Conservation (phyloP, 2,888 invertebrate genomes). For the Clunio marinus region DNA sequence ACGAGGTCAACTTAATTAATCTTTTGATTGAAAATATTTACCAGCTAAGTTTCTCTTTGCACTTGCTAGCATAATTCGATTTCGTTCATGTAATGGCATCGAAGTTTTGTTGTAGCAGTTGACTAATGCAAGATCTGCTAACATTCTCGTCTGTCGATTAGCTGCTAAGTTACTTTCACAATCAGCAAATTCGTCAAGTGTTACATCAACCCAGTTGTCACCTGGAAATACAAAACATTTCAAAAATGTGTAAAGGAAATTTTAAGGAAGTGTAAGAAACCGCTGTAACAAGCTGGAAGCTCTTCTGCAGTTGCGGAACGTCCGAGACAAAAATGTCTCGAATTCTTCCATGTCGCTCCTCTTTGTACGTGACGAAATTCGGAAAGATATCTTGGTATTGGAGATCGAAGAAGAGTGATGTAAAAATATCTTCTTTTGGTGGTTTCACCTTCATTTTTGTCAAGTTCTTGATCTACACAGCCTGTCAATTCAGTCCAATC, state of each 20-base stretch:
- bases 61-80: conserved; percentile 84
- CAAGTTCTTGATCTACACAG: conserved; percentile 87
- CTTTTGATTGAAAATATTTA: not conserved
- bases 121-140: conserved; percentile 90
- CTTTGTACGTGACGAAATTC: conserved; percentile 96
- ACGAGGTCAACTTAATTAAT: not conserved
- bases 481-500: conserved; percentile 94
- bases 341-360: conserved; percentile 93
- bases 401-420: conserved; percentile 91
- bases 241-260: not conserved
- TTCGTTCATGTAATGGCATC: conserved; percentile 68
- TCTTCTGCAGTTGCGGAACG: conserved; percentile 74
- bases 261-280: conserved; percentile 41
- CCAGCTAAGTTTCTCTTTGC: conserved; percentile 87
- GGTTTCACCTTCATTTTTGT: conserved; percentile 80
- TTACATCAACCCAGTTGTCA: conserved; percentile 83
- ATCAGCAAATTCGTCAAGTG: conserved; percentile 81
- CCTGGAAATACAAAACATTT: conserved; percentile 51
- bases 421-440: conserved; percentile 89
- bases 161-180: conserved; percentile 92
- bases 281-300: conserved; percentile 73
- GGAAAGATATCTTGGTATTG: conserved; percentile 86
- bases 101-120: conserved; percentile 90
- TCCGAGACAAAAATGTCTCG: conserved; percentile 68
- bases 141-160: conserved; percentile 96